These are phyloP conservation scores for Dendrolimus kikuchii DNA, from an alignment of 1,140 invertebrate species.

Conservation along the genomic window DNA sequence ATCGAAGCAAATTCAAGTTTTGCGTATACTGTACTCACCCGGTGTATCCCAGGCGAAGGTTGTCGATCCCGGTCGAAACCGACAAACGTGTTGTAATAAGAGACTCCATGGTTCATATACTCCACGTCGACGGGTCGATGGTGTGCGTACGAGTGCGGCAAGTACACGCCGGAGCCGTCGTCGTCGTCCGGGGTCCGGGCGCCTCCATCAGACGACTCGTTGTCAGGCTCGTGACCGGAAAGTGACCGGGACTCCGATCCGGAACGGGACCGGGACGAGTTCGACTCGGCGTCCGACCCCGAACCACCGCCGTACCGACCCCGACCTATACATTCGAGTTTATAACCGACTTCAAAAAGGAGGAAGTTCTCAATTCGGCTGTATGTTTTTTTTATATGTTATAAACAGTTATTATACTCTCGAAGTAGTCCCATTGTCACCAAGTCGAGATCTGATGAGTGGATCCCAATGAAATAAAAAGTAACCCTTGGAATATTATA, in stretches of 20 bases:
- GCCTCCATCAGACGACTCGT: conserved; percentile 79
- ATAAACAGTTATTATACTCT: too few relatives aligned
- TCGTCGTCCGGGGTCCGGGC: conserved; percentile 76
- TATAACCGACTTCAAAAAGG: too few relatives aligned
- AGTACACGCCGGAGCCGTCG: conserved; percentile 68
- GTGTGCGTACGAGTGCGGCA: conserved; percentile 71
- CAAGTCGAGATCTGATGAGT: too few relatives aligned
- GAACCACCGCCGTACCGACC: conserved; percentile 40
- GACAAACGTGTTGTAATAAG: conserved; percentile 74
- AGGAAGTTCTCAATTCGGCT: too few relatives aligned
- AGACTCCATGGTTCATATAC: conserved; percentile 72
- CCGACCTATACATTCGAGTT: conserved; percentile 25
- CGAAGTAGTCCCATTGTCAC: too few relatives aligned
- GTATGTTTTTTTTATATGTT: too few relatives aligned
- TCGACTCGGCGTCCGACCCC: conserved; percentile 71
- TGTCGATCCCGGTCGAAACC: conserved; percentile 67
- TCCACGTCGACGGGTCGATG: conserved; percentile 39
- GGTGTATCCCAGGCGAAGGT: conserved; percentile 54
- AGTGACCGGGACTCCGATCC: conserved; percentile 67
- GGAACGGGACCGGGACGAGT: conserved; percentile 48
- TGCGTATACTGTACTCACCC: conserved; percentile 39
- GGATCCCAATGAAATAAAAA: too few relatives aligned
- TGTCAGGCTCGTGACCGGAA: conserved; percentile 78
- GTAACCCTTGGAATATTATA: too few relatives aligned
- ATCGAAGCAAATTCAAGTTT: too few relatives aligned